Evolutionary conservation across 2,888 invertebrate genomes (phyloP).

Genomic region (Lasioglossum villosulum): DNA sequence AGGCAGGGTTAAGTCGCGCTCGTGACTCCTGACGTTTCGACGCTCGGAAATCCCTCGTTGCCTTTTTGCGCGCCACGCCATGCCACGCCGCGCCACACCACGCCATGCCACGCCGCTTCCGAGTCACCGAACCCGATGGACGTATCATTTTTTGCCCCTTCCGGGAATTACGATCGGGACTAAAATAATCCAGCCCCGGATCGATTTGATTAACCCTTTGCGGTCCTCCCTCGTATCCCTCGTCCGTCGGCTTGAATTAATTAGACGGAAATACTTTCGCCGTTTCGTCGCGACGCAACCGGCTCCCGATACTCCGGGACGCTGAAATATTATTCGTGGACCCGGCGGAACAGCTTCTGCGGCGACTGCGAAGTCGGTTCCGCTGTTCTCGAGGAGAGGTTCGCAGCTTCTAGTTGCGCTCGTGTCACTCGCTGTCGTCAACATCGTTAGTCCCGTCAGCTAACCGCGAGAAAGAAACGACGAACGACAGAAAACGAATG

Average conservation of each 20-base stretch:
- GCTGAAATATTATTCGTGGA: neutral
- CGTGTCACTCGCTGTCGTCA: neutral
- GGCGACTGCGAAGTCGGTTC: neutral
- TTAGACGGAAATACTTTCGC: constrained; percentile 16
- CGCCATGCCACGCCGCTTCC: constrained; percentile 4
- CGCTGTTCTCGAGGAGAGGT: neutral
- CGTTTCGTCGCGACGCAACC: neutral
- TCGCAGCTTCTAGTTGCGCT: neutral
- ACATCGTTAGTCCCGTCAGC: neutral
- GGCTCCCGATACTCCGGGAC: neutral
- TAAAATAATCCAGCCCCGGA: neutral
- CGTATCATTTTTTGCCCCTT: constrained; percentile 28
- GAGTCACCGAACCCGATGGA: constrained; percentile 27
- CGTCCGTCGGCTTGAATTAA: constrained; percentile 8
- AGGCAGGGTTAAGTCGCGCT: constrained; percentile 61
- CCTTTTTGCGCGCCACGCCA: constrained; percentile 9
- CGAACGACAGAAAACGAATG: neutral
- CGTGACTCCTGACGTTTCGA: constrained; percentile 58
- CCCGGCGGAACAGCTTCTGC: neutral
- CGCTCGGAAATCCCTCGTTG: constrained; percentile 2
- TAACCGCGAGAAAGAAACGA: neutral
- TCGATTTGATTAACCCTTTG: constrained; percentile 33
- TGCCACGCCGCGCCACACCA: neutral
- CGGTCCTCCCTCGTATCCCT: neutral
- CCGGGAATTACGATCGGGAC: constrained; percentile 15